These are phyloP conservation scores for Glossophaga mutica DNA, from an alignment of 2,797 vertebrate species.

Conservation along the genomic window DNA sequence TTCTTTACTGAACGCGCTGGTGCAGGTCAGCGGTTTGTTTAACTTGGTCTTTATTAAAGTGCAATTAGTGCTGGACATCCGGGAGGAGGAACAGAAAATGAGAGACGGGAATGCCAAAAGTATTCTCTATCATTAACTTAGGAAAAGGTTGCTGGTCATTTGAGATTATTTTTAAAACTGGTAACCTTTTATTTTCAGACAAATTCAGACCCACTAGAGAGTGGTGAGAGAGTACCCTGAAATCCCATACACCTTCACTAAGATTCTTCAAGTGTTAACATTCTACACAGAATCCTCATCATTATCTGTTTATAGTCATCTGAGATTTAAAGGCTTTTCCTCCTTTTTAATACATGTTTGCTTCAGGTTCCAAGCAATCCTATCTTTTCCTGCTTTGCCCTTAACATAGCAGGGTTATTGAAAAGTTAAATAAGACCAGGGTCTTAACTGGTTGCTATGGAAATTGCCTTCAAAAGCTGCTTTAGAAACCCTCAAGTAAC, in stretches of 20 bases:
- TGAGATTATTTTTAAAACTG: not conserved
- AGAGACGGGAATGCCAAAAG: not conserved
- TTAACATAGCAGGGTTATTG: not conserved
- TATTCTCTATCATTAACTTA: not conserved
- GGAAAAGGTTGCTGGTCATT: not conserved
- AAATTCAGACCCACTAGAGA: not conserved
- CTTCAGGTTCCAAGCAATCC: not conserved
- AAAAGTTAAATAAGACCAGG: not conserved
- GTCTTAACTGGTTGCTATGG: not conserved
- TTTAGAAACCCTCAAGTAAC: slow-evolving; percentile 18
- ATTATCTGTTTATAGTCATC: not conserved
- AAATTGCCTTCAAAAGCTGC: not conserved
- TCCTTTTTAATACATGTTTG: not conserved
- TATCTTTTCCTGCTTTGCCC: not conserved
- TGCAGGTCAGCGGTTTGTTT: not conserved
- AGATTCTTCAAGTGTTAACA: not conserved
- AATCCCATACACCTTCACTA: not conserved
- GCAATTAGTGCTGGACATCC: not conserved
- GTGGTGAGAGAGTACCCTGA: not conserved
- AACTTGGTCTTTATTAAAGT: not conserved
- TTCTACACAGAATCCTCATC: not conserved
- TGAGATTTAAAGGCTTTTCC: not conserved
- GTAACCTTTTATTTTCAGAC: slow-evolving; percentile 13
- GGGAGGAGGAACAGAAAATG: not conserved
- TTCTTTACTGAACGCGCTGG: not conserved